Percentiles rank a stretch among this genome's conserved stretches.
These are phyloP conservation scores for Galbula dea DNA, from an alignment of 2,113 vertebrate species.

Conservation along the genomic window DNA sequence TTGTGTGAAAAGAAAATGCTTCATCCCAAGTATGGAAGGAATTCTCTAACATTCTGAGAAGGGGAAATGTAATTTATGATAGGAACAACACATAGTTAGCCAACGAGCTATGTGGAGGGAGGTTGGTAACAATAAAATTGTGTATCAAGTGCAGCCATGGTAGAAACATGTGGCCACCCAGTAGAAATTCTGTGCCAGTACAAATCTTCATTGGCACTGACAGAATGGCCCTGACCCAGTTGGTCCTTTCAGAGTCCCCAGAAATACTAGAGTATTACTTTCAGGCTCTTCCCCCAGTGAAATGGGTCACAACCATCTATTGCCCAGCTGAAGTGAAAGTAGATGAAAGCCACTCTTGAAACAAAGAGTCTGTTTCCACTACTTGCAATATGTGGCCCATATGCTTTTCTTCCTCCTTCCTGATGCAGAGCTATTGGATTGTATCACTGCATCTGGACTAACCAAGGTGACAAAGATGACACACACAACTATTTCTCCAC, in stretches of 20 bases:
- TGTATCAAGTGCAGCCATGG: neutral
- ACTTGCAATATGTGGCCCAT: neutral
- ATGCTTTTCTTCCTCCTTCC: neutral
- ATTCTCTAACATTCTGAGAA: neutral
- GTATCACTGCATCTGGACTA: neutral
- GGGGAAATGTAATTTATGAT: neutral
- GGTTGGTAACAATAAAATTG: neutral
- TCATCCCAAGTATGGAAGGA: neutral
- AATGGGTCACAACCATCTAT: neutral
- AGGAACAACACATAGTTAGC: neutral
- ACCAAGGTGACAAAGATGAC: neutral
- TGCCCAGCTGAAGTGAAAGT: neutral
- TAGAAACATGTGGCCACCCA: neutral
- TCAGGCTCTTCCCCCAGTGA: neutral
- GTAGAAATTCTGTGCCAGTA: neutral
- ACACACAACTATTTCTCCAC: neutral
- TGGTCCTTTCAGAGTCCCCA: neutral
- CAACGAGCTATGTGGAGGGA: neutral
- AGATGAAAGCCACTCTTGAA: neutral
- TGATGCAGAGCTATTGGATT: neutral
- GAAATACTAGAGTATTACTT: neutral
- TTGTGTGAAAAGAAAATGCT: slow-evolving; percentile 6
- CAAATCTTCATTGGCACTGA: neutral
- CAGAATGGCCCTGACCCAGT: neutral
- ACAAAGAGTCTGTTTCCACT: neutral